Conservation (phyloP, 1,140 invertebrate species). For the Vanessa atalanta region DNA sequence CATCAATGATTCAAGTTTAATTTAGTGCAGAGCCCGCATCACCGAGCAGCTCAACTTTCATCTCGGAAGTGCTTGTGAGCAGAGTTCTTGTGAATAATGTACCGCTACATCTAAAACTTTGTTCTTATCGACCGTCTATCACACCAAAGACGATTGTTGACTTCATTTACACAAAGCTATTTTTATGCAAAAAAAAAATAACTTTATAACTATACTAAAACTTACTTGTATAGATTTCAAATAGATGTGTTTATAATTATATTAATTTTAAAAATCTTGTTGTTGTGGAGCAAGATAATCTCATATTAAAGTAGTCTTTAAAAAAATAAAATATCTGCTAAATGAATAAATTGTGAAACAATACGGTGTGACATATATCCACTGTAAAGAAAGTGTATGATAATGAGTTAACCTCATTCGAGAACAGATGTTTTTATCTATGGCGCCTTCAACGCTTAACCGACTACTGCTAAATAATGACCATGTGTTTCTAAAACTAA, state of each 20-base stretch:
- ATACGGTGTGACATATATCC: conserved; percentile 9
- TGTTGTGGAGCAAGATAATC: too few species aligned
- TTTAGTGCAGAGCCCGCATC: not conserved
- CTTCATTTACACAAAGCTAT: not conserved
- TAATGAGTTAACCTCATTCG: conserved; percentile 24
- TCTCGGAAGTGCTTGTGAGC: conserved; percentile 6
- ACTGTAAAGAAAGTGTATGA: conserved; percentile 25
- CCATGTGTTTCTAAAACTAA: not conserved
- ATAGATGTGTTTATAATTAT: too few species aligned
- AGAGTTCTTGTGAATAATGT: conserved; percentile 15
- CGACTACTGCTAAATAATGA: conserved; percentile 1
- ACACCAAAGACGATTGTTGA: not conserved
- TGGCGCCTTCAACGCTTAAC: conserved; percentile 17
- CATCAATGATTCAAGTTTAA: conserved; percentile 4
- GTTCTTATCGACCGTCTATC: conserved; percentile 1
- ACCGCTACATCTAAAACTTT: conserved; percentile 13
- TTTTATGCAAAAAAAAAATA: too few species aligned
- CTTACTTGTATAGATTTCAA: too few species aligned
- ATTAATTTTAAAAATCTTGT: too few species aligned
- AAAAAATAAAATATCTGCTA: too few species aligned
- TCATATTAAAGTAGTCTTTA: too few species aligned
- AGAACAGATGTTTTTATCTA: conserved; percentile 16
- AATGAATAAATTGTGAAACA: too few species aligned
- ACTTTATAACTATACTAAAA: too few species aligned
- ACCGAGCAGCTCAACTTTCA: conserved; percentile 3